These are phyloP conservation scores for Cataglyphis rosenhaueri DNA, from an alignment of 2,888 invertebrate genomes.

Conservation along the genomic window DNA sequence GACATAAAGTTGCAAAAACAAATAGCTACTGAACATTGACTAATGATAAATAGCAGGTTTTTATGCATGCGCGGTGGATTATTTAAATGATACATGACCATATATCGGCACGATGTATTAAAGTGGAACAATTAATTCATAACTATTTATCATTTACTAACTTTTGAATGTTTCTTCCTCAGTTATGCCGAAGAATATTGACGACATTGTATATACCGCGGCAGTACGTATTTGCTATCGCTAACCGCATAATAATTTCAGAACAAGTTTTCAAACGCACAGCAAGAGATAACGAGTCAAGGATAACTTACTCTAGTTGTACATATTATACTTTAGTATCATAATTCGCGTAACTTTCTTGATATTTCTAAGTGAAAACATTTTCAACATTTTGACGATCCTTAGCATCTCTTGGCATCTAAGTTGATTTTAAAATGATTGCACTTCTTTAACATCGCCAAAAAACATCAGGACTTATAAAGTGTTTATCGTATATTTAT, in stretches of 20 bases:
- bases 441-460: neutral
- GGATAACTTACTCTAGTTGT: neutral
- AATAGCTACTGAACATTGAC: neutral
- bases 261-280: slow-evolving; percentile 20
- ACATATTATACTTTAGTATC: neutral
- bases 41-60: slow-evolving; percentile 19
- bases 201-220: neutral
- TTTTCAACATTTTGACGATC: neutral
- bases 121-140: neutral
- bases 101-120: neutral
- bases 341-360: slow-evolving; percentile 9
- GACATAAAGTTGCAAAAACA: slow-evolving; percentile 8
- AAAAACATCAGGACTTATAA: neutral
- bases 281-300: slow-evolving; percentile 28
- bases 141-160: neutral
- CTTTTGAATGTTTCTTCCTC: neutral
- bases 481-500: neutral
- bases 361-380: neutral
- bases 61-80: neutral
- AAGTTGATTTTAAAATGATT: neutral
- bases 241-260: slow-evolving; percentile 13
- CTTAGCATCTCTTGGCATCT: neutral
- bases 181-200: neutral
- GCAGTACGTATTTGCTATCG: slow-evolving; percentile 5
- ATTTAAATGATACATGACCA: slow-evolving; percentile 1